Evolutionary conservation across 2,888 invertebrate genomes (phyloP), one percentile per base, ranked within the genome.

Genomic region (Cacoxenus indagator): DNA sequence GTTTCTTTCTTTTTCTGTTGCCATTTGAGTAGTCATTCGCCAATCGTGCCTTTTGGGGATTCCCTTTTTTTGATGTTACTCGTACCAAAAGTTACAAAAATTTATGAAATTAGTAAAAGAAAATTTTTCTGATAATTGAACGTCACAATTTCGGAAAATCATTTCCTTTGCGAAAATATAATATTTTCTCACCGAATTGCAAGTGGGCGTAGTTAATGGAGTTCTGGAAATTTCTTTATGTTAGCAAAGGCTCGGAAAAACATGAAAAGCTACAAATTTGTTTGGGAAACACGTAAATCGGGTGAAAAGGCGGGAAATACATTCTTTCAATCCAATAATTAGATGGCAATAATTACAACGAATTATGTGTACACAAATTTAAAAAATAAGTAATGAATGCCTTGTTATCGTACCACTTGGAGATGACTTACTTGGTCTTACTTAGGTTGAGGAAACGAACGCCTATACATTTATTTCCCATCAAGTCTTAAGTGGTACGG

Each of bases 81-180:
- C 64, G 55, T 77, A 76, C 70, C 71, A 75, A 69, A 61, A 61
- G 5, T 26, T 43, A 59, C 31, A 59, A 62, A 62, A 43, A 62
- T 62, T 62, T 62, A 29, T 45, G 9, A n/a, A 2, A 14, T 45
- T 24, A 4, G 14, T 11, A 43, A 11, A 62, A 43, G 11, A 22
- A 43, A n/a, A 37, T 17, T 19, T 31, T 59, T 59, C 9, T 51
- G 5, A 24, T 2, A 43, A 9, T n/a, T n/a, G n/a, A n/a, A 43
- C 11, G n/a, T 43, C 45, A 37, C 5, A 51, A 17, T 22, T 51
- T 0, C 45, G 61, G 43, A 11, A 29, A 45, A 73, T 81, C 80
- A 81, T 80, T 80, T 81, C 80, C 82, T 75, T 65, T 73, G 73
- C 78, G 73, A 68, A 78, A 74, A 66, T 31, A 8, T 31, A 31